Conservation (phyloP, 2,113 vertebrate species). For the Hemiscyllium ocellatum region DNA sequence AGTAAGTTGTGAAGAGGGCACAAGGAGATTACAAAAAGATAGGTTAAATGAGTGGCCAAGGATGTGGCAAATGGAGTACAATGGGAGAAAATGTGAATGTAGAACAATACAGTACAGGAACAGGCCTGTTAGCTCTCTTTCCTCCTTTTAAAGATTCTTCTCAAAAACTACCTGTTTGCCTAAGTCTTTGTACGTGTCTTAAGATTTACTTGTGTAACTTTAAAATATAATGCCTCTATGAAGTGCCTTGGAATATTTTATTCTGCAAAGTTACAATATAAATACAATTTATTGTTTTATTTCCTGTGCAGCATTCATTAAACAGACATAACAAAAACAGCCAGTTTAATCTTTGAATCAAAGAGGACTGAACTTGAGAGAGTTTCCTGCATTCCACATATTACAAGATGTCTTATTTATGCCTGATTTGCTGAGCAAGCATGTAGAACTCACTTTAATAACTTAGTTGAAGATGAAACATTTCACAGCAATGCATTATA, state of each 20-base stretch:
- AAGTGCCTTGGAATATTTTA: neutral
- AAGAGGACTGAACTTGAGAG: neutral
- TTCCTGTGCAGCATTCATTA: neutral
- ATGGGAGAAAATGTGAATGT: too few relatives aligned
- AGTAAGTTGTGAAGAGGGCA: too few relatives aligned
- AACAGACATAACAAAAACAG: neutral
- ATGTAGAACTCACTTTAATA: neutral
- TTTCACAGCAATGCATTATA: neutral
- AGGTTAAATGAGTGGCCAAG: too few relatives aligned
- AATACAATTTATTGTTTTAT: too few relatives aligned
- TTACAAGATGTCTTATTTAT: neutral
- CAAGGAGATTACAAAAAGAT: too few relatives aligned
- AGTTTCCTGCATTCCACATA: neutral
- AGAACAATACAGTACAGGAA: too few relatives aligned
- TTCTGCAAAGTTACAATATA: neutral
- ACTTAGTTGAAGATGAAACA: neutral
- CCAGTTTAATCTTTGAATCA: neutral
- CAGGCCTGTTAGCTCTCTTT: neutral
- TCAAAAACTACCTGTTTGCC: neutral
- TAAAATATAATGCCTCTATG: neutral
- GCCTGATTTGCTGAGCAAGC: neutral
- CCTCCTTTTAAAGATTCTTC: neutral
- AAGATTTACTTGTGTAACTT: neutral
- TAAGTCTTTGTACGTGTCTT: neutral
- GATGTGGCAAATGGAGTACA: too few relatives aligned